phyloP scores from a whole-genome alignment of 2,797 vertebrate genomes.

The Notamacropus eugenii region DNA sequence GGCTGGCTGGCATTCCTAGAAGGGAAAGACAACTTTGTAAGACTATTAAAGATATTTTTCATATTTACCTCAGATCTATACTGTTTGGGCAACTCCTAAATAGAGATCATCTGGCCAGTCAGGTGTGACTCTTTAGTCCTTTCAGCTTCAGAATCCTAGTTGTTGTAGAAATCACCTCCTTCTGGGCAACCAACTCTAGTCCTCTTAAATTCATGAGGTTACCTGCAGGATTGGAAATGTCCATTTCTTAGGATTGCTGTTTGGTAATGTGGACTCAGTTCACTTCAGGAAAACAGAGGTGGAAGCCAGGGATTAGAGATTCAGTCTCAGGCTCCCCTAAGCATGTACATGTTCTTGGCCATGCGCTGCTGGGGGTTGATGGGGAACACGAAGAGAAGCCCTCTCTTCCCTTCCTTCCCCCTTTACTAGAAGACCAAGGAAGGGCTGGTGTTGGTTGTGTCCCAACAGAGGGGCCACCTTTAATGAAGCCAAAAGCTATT shows the following conservation, averaged over 20 bases:
- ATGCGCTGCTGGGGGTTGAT: not conserved
- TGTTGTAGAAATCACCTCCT: not conserved
- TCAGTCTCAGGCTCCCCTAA: not conserved
- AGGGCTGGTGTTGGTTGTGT: not conserved
- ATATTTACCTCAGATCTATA: not conserved
- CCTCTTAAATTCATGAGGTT: not conserved
- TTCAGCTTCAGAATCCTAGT: not conserved
- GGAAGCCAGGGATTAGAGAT: not conserved
- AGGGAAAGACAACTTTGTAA: not conserved
- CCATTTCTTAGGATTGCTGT: not conserved
- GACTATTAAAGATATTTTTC: not conserved
- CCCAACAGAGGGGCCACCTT: not conserved
- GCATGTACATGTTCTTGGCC: not conserved
- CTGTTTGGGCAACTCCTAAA: not conserved
- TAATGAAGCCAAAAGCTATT: not conserved
- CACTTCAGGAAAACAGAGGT: not conserved
- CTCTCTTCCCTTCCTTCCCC: not conserved
- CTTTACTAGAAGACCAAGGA: not conserved
- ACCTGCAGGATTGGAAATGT: not conserved
- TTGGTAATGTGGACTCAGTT: not conserved
- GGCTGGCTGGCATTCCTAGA: not conserved
- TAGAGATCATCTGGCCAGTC: not conserved
- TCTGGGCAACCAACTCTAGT: not conserved
- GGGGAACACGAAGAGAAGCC: not conserved
- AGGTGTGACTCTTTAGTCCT: not conserved